A percentile compares a stretch with the other conserved stretches of the same genome.
Conservation (phyloP, 37 sponge, comb jelly and placozoan genomes). For the Cladorhizidae sp. region DNA sequence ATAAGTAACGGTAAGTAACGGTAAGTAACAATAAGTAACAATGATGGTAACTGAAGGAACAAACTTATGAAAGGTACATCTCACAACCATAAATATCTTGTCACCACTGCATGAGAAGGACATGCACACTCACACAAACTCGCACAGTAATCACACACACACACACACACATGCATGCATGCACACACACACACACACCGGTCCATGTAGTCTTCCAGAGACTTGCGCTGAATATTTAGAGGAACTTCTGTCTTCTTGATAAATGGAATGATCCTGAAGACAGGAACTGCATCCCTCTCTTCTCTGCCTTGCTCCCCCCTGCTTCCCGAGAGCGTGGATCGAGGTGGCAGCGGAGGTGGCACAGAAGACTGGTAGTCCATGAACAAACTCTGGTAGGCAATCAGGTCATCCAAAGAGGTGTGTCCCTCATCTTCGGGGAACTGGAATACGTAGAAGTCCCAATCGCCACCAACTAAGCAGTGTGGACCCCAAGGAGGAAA, state of each 20-base stretch:
- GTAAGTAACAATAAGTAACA: no score
- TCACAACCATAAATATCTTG: no score
- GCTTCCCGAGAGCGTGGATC: background rate
- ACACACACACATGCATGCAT: slow-evolving; percentile 11
- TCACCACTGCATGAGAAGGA: no score
- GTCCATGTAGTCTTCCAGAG: slow-evolving; percentile 77
- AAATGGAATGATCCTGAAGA: slow-evolving; percentile 41
- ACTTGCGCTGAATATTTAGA: slow-evolving; percentile 34
- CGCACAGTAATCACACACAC: no score
- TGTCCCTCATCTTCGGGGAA: background rate
- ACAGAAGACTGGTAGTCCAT: background rate
- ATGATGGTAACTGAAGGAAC: no score
- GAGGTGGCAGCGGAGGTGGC: slow-evolving; percentile 8
- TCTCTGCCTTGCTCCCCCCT: background rate
- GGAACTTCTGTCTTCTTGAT: slow-evolving; percentile 42
- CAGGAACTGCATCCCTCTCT: slow-evolving; percentile 22
- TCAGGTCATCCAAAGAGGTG: background rate
- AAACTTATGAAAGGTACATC: no score
- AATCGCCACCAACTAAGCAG: slow-evolving; percentile 22
- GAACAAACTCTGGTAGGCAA: background rate
- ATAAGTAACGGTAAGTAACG: no score
- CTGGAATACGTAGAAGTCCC: slow-evolving; percentile 43
- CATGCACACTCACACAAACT: slow-evolving; percentile 29
- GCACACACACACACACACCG: slow-evolving; percentile 44
- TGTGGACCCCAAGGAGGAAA: no score